Percentiles rank a stretch among this genome's conserved stretches.
phyloP scores from a whole-genome alignment of 2,113 vertebrate genomes.

The Zosterops borbonicus region DNA sequence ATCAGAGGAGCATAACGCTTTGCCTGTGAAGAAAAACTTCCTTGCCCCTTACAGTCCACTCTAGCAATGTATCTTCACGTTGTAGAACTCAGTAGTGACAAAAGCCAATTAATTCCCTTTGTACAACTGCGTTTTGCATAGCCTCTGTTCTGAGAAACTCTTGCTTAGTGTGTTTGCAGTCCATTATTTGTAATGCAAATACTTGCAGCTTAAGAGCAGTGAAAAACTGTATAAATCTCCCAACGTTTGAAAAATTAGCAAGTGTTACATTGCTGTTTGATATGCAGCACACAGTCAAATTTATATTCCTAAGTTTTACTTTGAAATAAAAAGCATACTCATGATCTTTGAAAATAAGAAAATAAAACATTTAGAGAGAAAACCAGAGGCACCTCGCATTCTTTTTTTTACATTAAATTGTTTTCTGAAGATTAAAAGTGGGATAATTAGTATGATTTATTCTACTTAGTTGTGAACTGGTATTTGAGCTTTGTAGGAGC shows the following conservation, averaged over 20 bases:
- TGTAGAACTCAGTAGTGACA: neutral
- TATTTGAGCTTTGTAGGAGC: neutral
- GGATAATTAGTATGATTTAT: neutral
- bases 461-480: neutral
- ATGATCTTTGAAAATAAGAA: neutral
- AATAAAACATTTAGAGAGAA: neutral
- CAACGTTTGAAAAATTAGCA: constrained; percentile 53
- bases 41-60: neutral
- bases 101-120: constrained; percentile 44
- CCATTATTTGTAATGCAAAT: constrained; percentile 11
- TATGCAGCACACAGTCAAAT: constrained; percentile 14
- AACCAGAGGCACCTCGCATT: neutral
- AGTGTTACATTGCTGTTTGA: constrained; percentile 12
- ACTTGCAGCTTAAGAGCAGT: constrained; percentile 26
- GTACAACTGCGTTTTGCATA: neutral
- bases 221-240: constrained; percentile 25
- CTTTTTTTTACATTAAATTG: neutral
- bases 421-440: neutral
- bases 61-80: neutral
- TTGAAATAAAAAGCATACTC: neutral
- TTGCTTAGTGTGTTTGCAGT: neutral
- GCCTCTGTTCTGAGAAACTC: neutral
- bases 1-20: neutral
- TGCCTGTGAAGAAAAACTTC: neutral
- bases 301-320: constrained; percentile 21